Conservation (phyloP, 2,888 invertebrate genomes). For the Rugalucina vietnamica region DNA sequence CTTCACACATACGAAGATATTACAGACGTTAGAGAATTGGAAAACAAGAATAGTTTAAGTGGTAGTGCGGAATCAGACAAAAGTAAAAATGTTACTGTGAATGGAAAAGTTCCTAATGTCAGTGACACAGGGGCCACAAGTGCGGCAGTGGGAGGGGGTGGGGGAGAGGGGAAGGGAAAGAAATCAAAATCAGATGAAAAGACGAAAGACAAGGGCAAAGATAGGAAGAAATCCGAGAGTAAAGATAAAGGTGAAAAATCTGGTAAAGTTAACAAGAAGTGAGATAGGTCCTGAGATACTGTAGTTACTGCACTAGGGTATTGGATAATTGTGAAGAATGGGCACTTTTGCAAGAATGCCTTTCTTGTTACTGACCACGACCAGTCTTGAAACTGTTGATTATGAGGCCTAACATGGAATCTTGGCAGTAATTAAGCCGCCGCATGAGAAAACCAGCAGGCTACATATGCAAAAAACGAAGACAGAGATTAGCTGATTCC, state of each 20-base stretch:
- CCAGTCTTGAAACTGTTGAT: no score
- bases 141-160: background rate
- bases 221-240: constrained; percentile 46
- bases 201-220: constrained; percentile 42
- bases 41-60: background rate
- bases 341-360: no score
- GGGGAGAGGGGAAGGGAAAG: constrained; percentile 14
- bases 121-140: background rate
- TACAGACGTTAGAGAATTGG: constrained; percentile 66
- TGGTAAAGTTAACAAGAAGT: constrained; percentile 2
- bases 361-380: no score
- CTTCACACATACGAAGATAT: constrained; percentile 78
- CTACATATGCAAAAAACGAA: no score
- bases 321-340: no score
- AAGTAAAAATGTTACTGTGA: background rate
- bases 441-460: no score
- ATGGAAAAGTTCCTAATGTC: background rate
- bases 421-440: no score
- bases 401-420: no score
- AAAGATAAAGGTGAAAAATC: constrained; percentile 34
- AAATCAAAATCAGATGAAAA: constrained; percentile 53
- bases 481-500: no score
- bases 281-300: background rate
- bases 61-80: constrained; percentile 24
- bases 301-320: no score